Conservation (phyloP, 2,113 vertebrate species). For the Serilophus lunatus region DNA sequence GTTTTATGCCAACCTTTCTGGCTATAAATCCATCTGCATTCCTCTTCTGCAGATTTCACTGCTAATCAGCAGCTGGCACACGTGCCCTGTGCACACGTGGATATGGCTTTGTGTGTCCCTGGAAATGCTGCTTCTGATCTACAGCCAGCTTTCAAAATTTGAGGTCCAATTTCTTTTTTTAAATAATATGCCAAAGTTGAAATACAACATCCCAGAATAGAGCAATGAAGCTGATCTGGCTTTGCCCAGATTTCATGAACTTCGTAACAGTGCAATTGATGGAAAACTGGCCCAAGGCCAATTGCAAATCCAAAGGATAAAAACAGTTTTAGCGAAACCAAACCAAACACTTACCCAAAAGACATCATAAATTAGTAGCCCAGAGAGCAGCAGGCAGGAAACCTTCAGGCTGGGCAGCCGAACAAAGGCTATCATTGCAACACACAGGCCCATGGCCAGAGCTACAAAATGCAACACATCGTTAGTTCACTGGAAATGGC, state of each 20-base stretch:
- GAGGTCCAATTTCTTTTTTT: neutral
- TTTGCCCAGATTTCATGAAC: neutral
- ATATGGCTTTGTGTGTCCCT: neutral
- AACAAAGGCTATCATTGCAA: slow-evolving; percentile 99
- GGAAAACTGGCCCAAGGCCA: neutral
- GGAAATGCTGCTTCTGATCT: neutral
- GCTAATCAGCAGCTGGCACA: neutral
- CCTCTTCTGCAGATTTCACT: neutral
- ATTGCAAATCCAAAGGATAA: neutral
- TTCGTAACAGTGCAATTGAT: neutral
- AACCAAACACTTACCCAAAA: slow-evolving; percentile 90
- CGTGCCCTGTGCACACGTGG: neutral
- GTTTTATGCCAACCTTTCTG: neutral
- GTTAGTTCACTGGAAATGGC: neutral
- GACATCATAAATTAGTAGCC: slow-evolving; percentile 97
- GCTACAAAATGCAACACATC: slow-evolving; percentile 75
- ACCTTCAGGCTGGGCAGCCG: slow-evolving; percentile 98
- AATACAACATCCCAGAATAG: neutral
- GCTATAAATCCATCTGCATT: neutral
- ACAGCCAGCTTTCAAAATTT: neutral
- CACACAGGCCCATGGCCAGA: slow-evolving; percentile 97
- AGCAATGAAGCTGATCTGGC: neutral
- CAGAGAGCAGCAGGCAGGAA: slow-evolving; percentile 96
- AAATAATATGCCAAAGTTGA: neutral
- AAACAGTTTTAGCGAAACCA: neutral